Base-by-base conservation (phyloP, 2,113 vertebrate species). In the Ploceus nigricollis region DNA sequence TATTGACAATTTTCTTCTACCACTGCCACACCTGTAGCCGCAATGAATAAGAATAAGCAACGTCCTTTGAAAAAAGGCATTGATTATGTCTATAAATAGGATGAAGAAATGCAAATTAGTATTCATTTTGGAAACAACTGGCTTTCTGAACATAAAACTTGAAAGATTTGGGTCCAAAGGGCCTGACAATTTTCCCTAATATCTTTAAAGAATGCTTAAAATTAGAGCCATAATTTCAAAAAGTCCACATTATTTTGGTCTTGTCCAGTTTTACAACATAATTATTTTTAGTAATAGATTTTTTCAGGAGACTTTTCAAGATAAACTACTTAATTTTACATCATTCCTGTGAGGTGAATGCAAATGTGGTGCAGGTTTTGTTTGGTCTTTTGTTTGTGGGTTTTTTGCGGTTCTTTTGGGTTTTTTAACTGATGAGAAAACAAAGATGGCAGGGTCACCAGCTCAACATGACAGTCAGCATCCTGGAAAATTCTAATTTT, bases 31-130 rank as follows among this genome's bases (percentile, higher is more conserved):
- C 81, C 73, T 96, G 78, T 80, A 87, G 69, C n/a, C 58, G 82
- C 56, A 53, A 15, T 37, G 57, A 87, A 79, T 65, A 45, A 87
- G 51, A 82, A 84, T 35, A 66, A 87, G 28, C 48, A 58, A 71
- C 5, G 25, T 28, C 40, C 63, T 91, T 60, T 37, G 37, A 87
- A 70, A 88, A 93, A 37, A 28, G 9, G 27, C 60, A 51, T 72
- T 60, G 66, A 60, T 85, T 80, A n/a, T 24, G 22, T 30, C 80
- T 65, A 66, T 76, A 85, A 91, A 90, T 77, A 79, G 79, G 60
- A 57, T 16, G 13, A 8, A 56, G 48, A 44, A 71, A 76, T 45
- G 37, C 37, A 84, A 75, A 84, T 76, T n/a, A 63, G 24, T 16
- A 51, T 17, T 17, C 9, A 15, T 37, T 60, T 64, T 76, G 45